A percentile compares a stretch with the other conserved stretches of the same genome.
Evolutionary conservation across 2,797 vertebrate species (phyloP).

Genomic region (Leucoraja ocellata): DNA sequence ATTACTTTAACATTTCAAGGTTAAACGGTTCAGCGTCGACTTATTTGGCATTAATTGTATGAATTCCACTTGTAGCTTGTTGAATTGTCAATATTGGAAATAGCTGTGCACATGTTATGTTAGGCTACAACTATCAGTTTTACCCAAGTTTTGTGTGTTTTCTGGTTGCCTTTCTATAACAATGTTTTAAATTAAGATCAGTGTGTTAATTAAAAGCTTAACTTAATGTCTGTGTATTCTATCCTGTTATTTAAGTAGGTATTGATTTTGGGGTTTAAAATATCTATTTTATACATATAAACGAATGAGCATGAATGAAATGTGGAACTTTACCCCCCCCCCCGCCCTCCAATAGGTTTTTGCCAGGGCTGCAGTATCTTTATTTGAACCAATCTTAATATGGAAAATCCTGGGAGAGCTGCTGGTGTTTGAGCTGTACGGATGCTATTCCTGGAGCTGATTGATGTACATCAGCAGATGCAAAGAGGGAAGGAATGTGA

Average conservation of each 20-base stretch:
- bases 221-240: background rate
- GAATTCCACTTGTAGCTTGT: background rate
- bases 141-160: background rate
- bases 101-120: too few relatives aligned
- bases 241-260: background rate
- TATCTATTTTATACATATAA: background rate
- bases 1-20: background rate
- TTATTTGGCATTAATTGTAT: background rate
- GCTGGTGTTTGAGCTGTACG: conserved; percentile 43
- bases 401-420: conserved; percentile 65
- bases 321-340: background rate
- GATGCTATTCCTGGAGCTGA: conserved; percentile 83
- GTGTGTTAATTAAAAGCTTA: background rate
- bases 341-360: background rate
- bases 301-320: conserved; percentile 5
- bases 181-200: background rate
- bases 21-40: too few relatives aligned
- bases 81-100: background rate
- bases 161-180: background rate
- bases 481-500: conserved; percentile 43
- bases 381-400: conserved; percentile 75
- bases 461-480: conserved; percentile 91
- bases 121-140: background rate
- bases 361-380: conserved; percentile 46
- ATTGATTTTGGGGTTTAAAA: background rate